These are phyloP conservation scores for Tenthredo distinguenda DNA, from an alignment of 2,888 invertebrate species.

Conservation along the genomic window DNA sequence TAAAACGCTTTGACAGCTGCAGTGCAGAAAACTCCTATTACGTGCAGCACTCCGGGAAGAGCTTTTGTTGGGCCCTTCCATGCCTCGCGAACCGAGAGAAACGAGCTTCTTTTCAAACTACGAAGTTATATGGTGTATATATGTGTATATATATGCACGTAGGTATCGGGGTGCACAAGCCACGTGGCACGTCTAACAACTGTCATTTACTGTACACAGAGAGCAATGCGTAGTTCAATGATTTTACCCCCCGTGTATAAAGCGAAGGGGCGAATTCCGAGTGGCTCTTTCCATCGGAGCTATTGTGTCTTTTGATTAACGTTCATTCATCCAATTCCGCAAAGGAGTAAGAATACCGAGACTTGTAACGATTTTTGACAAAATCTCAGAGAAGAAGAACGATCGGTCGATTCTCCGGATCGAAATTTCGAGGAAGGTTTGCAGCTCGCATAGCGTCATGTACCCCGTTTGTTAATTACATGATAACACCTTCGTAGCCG, in stretches of 20 bases:
- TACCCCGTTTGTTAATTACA: not conserved
- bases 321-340: not conserved
- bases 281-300: not conserved
- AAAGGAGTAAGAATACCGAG: not conserved
- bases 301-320: not conserved
- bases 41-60: not conserved
- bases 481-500: not conserved
- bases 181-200: slow-evolving; percentile 29
- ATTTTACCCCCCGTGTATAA: not conserved
- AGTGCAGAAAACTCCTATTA: not conserved
- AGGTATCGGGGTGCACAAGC: not conserved
- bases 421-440: not conserved
- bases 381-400: not conserved
- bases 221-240: slow-evolving; percentile 25
- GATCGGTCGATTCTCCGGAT: not conserved
- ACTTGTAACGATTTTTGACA: not conserved
- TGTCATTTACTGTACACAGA: not conserved
- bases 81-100: slow-evolving; percentile 11
- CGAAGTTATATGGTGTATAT: not conserved
- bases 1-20: not conserved
- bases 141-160: too few species aligned
- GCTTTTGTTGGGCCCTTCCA: not conserved
- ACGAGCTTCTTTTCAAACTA: slow-evolving; percentile 11
- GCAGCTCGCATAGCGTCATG: not conserved
- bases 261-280: not conserved